phyloP scores from a whole-genome alignment of 2,888 invertebrate genomes.

The Dynastes grantii region DNA sequence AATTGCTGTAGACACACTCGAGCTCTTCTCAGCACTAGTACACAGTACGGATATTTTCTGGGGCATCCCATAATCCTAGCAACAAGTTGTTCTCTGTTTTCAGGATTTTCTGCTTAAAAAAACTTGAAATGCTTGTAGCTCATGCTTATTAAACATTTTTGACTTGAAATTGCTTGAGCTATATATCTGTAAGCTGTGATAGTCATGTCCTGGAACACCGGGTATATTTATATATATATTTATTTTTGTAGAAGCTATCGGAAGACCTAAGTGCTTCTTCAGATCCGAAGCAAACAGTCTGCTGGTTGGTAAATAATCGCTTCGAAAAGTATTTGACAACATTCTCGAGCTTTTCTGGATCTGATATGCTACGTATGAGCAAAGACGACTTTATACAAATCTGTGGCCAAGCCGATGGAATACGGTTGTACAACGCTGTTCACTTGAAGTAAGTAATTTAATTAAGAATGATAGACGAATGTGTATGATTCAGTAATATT shows the following conservation, averaged over 20 bases:
- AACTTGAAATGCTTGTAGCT: too few relatives aligned
- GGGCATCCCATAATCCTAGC: too few relatives aligned
- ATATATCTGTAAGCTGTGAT: too few relatives aligned
- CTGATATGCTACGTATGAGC: slow-evolving; percentile 90
- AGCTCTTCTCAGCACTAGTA: too few relatives aligned
- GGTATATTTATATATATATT: neutral
- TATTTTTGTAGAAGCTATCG: slow-evolving; percentile 36
- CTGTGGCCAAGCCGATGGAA: slow-evolving; percentile 95
- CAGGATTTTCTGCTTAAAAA: too few relatives aligned
- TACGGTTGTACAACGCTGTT: slow-evolving; percentile 91
- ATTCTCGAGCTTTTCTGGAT: slow-evolving; percentile 89
- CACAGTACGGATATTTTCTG: too few relatives aligned
- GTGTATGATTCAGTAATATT: neutral
- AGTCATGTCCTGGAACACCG: too few relatives aligned
- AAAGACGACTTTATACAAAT: slow-evolving; percentile 95
- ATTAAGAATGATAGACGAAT: too few relatives aligned
- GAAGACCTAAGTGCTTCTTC: slow-evolving; percentile 39
- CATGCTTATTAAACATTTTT: too few relatives aligned
- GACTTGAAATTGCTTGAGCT: too few relatives aligned
- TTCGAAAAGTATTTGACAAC: slow-evolving; percentile 84
- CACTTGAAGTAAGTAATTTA: slow-evolving; percentile 83
- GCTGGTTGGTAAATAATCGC: slow-evolving; percentile 86
- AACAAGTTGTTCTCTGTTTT: too few relatives aligned
- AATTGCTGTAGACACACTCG: too few relatives aligned
- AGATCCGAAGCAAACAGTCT: slow-evolving; percentile 79